Evolutionary conservation across 1,140 invertebrate species (phyloP).

Genomic region (Magallana gigas): DNA sequence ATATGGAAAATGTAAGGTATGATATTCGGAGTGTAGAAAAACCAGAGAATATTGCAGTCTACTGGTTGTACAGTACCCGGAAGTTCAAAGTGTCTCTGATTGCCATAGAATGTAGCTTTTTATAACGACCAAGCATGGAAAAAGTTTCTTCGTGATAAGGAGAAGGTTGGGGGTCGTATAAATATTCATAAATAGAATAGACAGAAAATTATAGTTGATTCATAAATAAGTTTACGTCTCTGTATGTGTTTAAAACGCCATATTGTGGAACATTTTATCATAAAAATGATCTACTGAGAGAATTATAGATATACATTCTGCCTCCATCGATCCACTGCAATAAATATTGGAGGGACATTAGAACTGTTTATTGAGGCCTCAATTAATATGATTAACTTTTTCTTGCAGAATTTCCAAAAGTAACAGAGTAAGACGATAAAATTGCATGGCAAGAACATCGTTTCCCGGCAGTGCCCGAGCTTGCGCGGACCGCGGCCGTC

Average conservation of each 20-base stretch:
- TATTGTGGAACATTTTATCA: not conserved
- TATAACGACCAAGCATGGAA: too few species aligned
- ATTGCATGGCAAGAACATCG: not conserved
- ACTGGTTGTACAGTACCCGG: too few species aligned
- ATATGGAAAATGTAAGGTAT: too few species aligned
- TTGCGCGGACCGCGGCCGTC: not conserved
- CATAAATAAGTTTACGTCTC: too few species aligned
- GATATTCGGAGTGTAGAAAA: too few species aligned
- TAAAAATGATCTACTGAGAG: not conserved
- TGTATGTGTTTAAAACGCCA: not conserved
- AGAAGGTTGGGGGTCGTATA: too few species aligned
- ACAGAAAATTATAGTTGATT: too few species aligned
- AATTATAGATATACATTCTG: not conserved
- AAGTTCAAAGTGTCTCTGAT: too few species aligned
- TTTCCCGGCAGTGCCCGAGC: not conserved
- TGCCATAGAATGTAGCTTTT: too few species aligned
- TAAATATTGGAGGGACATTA: not conserved
- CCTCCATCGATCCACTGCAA: not conserved
- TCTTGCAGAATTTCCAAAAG: not conserved
- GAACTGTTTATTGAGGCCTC: not conserved
- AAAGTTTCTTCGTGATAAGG: too few species aligned
- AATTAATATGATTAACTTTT: constrained; percentile 22
- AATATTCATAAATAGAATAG: too few species aligned
- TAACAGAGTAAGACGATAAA: not conserved
- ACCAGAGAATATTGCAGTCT: too few species aligned